These are phyloP conservation scores for Choristoneura fumiferana DNA, from an alignment of 1,140 invertebrate genomes.

Conservation along the genomic window DNA sequence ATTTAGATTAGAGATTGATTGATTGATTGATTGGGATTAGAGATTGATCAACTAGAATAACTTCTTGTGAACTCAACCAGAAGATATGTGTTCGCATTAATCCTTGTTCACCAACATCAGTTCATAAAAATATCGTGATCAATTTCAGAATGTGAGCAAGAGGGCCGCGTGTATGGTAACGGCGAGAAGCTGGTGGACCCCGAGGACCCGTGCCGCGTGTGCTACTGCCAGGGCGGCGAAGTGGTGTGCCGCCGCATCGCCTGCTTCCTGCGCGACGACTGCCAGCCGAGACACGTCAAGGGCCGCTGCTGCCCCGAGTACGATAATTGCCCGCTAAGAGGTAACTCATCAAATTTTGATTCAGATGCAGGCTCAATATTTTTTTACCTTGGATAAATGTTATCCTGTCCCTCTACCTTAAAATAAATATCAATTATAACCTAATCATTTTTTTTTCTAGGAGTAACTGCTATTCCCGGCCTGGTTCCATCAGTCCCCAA, in stretches of 20 bases:
- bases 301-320: conserved; percentile 89
- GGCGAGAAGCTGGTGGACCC: conserved; percentile 85
- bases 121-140: conserved; percentile 15
- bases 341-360: conserved; percentile 25
- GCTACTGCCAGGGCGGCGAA: conserved; percentile 88
- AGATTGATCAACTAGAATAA: no score
- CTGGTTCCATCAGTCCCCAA: conserved; percentile 38
- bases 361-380: no score
- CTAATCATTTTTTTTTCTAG: conserved; percentile 43
- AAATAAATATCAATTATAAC: neutral
- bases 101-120: no score
- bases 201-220: conserved; percentile 86
- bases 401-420: neutral
- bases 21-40: no score
- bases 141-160: conserved; percentile 85
- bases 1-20: no score
- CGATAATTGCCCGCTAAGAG: conserved; percentile 86
- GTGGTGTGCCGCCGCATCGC: conserved; percentile 86
- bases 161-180: conserved; percentile 86
- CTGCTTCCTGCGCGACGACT: conserved; percentile 86
- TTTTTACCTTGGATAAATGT: neutral
- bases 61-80: no score
- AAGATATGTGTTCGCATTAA: no score
- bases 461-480: conserved; percentile 57
- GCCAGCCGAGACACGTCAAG: conserved; percentile 82